A percentile compares a stretch with the other conserved stretches of the same genome.
phyloP scores from a whole-genome alignment of 2,797 vertebrate genomes.

The Acridotheres tristis region DNA sequence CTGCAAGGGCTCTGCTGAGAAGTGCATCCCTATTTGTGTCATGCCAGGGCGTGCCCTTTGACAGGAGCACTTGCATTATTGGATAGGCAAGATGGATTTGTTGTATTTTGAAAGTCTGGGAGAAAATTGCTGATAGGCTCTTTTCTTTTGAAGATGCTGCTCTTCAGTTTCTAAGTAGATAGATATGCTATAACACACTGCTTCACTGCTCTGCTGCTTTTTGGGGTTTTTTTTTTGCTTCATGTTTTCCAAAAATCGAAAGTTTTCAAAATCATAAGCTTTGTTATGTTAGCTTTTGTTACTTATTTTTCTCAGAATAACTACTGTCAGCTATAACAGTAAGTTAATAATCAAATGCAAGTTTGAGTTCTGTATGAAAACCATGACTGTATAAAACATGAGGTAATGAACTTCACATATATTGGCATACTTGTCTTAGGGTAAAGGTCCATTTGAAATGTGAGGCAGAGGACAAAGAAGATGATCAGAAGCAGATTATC shows the following conservation, averaged over 20 bases:
- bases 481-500: not conserved
- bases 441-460: not conserved
- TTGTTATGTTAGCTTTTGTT: not conserved
- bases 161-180: not conserved
- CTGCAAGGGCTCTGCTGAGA: not conserved
- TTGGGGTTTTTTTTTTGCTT: not conserved
- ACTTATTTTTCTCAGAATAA: not conserved
- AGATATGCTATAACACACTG: not conserved
- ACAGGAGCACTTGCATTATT: not conserved
- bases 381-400: not conserved
- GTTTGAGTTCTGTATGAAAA: not conserved
- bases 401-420: not conserved
- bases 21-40: not conserved
- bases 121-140: not conserved
- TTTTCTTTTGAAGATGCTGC: not conserved
- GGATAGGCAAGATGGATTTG: not conserved
- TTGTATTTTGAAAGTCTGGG: not conserved
- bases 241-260: not conserved
- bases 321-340: not conserved
- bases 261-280: not conserved
- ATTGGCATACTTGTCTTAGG: not conserved
- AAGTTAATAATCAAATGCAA: not conserved
- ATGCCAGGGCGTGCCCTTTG: not conserved
- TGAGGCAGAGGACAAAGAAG: not conserved
- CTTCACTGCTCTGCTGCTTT: not conserved